Percentiles rank a stretch among this genome's conserved stretches.
Conservation (phyloP, 1,140 invertebrate genomes). For the Camponotus pennsylvanicus region DNA sequence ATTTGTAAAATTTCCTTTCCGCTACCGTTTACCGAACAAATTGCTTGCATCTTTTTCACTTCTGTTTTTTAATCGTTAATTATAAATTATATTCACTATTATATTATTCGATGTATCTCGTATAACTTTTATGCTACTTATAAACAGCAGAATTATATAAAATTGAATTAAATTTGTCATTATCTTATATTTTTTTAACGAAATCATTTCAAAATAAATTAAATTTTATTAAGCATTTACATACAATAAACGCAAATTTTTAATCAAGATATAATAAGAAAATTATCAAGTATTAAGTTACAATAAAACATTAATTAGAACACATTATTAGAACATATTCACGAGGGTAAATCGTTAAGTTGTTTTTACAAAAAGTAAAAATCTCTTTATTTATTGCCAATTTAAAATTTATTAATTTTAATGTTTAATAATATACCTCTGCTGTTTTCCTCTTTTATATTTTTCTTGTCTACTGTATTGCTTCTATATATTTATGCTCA, state of each 20-base stretch:
- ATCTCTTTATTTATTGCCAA: not conserved
- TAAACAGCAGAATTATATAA: constrained; percentile 14
- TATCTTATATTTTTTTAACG: not conserved
- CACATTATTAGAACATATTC: no score
- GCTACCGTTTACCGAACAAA: constrained; percentile 13
- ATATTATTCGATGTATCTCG: not conserved
- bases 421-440: not conserved
- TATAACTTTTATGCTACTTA: not conserved
- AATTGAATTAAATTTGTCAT: not conserved
- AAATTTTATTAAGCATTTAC: not conserved
- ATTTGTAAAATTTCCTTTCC: constrained; percentile 37
- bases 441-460: constrained; percentile 5
- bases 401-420: constrained; percentile 17
- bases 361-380: not conserved
- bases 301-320: no score
- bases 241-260: no score
- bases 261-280: no score
- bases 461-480: constrained; percentile 30
- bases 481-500: constrained; percentile 18
- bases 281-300: no score
- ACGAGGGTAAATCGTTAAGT: not conserved
- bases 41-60: constrained; percentile 10
- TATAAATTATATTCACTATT: not conserved
- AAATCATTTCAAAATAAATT: not conserved
- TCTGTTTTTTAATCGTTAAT: constrained; percentile 8